Evolutionary conservation across 2,888 invertebrate species (phyloP), one percentile per base, ranked within the genome.

Genomic region (Latrodectus hesperus): DNA sequence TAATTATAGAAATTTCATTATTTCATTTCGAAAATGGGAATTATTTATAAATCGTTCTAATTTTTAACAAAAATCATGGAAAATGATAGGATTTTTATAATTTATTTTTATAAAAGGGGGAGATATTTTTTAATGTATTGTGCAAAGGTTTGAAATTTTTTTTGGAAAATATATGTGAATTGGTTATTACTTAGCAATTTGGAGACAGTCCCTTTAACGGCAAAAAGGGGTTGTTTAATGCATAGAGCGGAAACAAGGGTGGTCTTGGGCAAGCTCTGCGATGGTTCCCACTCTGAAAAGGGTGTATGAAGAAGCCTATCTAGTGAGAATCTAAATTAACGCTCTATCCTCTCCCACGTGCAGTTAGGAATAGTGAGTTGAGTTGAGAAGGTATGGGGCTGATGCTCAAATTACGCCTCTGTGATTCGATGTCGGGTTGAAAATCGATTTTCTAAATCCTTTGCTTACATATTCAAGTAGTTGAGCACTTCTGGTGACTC

Each of bases 311-410:
- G 52, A 68, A 79, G 70, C 70, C 81, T 81, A 81, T 86, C 81
- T 76, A 79, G 52, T 14, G 70, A 65, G 86, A 87, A 87, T 87
- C 87, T 87, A 87, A 87, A 87, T 87, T 77, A 87, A 82, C 82
- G 82, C 82, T 79, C 76, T 78, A 80, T 76, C 72, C 79, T 78
- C 71, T 77, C 77, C 53, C 55, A 17, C 52, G 60, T 11, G 60
- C 26, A 68, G 67, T 68, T 26, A 17, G 9, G 60, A 52, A 79
- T 53, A 38, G 70, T 9, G 22, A n/a, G 68, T 60, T n/a, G 14
- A 60, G n/a, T 16, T 60, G 60, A 12, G 67, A 9, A 55, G 17
- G 51, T 16, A 55, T 17, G 60, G 80, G 80, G 80, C 64, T 10
- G 64, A 11, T 65, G 11, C 80, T 72, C 72, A 80, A 73, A 72